phyloP scores from a whole-genome alignment of 2,888 invertebrate species.

The Drosophila kuntzei region DNA sequence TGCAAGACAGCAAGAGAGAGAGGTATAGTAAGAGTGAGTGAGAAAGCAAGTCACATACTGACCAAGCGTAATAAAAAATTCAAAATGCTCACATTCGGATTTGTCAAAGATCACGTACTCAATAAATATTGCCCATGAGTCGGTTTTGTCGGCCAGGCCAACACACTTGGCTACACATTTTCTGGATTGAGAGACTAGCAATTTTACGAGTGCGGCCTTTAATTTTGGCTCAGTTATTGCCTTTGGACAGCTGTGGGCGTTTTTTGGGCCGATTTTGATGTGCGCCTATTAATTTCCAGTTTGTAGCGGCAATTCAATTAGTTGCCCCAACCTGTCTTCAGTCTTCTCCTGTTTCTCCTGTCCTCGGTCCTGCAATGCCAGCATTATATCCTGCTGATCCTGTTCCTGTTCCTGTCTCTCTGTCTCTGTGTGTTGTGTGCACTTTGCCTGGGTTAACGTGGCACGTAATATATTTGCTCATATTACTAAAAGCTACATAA shows the following conservation, averaged over 20 bases:
- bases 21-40: background rate
- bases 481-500: slow-evolving; percentile 79
- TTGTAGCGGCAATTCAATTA: slow-evolving; percentile 73
- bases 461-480: slow-evolving; percentile 79
- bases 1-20: background rate
- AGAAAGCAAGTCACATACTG: slow-evolving; percentile 32
- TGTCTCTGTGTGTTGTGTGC: slow-evolving; percentile 26
- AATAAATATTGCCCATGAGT: slow-evolving; percentile 85
- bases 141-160: slow-evolving; percentile 22
- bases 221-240: slow-evolving; percentile 55
- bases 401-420: no score
- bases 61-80: slow-evolving; percentile 83
- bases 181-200: slow-evolving; percentile 34
- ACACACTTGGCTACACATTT: slow-evolving; percentile 70
- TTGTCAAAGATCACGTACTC: slow-evolving; percentile 86
- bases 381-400: slow-evolving; percentile 24
- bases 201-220: slow-evolving; percentile 42
- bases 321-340: slow-evolving; percentile 44
- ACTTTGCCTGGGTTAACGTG: slow-evolving; percentile 50
- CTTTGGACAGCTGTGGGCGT: slow-evolving; percentile 54
- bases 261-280: slow-evolving; percentile 61
- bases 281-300: slow-evolving; percentile 77
- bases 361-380: background rate
- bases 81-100: slow-evolving; percentile 86
- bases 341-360: no score